phyloP scores from a whole-genome alignment of 2,888 invertebrate genomes.

The Lymantria monacha region DNA sequence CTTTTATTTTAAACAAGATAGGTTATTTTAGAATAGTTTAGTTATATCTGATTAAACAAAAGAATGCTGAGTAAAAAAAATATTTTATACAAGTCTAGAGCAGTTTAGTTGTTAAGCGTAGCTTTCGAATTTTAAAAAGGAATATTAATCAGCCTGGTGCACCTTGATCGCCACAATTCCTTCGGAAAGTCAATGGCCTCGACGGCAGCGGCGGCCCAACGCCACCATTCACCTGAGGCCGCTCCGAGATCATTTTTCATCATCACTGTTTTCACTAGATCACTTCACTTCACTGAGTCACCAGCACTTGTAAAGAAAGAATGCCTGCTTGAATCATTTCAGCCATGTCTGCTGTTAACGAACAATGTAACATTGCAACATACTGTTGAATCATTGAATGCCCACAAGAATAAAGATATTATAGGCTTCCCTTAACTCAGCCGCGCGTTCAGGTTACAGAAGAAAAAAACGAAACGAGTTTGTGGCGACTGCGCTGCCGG shows the following conservation, averaged over 20 bases:
- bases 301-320: constrained; percentile 32
- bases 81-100: constrained; percentile 28
- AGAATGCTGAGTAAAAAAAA: constrained; percentile 5
- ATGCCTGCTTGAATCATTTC: constrained; percentile 15
- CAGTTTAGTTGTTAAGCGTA: constrained; percentile 18
- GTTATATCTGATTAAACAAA: constrained; percentile 14
- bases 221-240: constrained; percentile 68
- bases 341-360: constrained; percentile 24
- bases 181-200: constrained; percentile 76
- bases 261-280: constrained; percentile 60
- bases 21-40: constrained; percentile 12
- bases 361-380: constrained; percentile 21
- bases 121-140: constrained; percentile 28
- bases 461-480: constrained; percentile 48
- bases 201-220: constrained; percentile 63
- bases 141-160: constrained; percentile 47
- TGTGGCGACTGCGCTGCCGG: constrained; percentile 59
- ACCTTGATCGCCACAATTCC: constrained; percentile 84
- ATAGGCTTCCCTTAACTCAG: constrained; percentile 39
- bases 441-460: constrained; percentile 38
- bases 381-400: constrained; percentile 32
- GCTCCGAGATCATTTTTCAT: constrained; percentile 77
- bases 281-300: constrained; percentile 43
- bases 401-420: constrained; percentile 29
- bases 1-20: constrained; percentile 2